Conservation (phyloP, 2,888 invertebrate genomes). For the Agonopterix heracliana region DNA sequence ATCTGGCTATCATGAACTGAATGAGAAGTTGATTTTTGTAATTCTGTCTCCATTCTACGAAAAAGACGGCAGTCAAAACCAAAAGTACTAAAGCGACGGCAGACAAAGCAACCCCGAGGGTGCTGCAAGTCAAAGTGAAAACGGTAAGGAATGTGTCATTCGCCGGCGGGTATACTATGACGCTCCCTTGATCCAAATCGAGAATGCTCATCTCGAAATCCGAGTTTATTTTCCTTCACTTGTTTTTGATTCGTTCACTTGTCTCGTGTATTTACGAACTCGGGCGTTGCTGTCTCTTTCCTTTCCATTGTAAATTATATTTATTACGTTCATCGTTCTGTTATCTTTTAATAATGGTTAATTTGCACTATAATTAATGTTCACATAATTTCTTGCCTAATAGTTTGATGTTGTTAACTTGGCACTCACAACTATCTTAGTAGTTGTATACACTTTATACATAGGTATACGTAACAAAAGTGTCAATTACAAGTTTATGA, state of each 20-base stretch:
- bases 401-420: too few species aligned
- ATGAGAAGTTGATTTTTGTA: slow-evolving; percentile 59
- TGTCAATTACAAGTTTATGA: too few species aligned
- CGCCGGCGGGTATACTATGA: slow-evolving; percentile 15
- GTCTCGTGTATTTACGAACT: too few species aligned
- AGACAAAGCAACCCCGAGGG: slow-evolving; percentile 44
- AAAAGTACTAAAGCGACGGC: slow-evolving; percentile 38
- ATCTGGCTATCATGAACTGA: slow-evolving; percentile 56
- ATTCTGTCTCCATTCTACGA: slow-evolving; percentile 51
- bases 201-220: not conserved
- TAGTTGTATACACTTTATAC: too few species aligned
- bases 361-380: too few species aligned
- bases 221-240: not conserved
- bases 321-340: too few species aligned
- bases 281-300: too few species aligned
- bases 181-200: slow-evolving; percentile 3
- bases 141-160: slow-evolving; percentile 18
- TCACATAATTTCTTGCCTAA: too few species aligned
- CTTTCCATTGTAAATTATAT: too few species aligned
- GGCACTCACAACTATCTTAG: too few species aligned
- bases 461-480: too few species aligned
- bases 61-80: slow-evolving; percentile 43
- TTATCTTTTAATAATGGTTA: too few species aligned
- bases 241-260: not conserved
- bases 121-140: slow-evolving; percentile 32